phyloP scores from a whole-genome alignment of 2,797 vertebrate species.

The Myripristis murdjan region DNA sequence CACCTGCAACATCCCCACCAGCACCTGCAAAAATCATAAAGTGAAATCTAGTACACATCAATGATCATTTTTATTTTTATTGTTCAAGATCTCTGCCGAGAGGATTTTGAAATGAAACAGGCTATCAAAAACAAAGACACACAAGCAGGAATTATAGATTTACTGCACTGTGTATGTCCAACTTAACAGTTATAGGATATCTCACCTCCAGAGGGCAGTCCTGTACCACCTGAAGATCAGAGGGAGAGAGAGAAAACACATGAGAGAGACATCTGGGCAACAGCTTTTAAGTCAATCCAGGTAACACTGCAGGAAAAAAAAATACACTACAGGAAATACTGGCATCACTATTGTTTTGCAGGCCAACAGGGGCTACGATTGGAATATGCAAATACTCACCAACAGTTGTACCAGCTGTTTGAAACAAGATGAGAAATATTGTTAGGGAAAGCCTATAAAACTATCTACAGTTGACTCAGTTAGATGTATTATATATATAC shows the following conservation, averaged over 20 bases:
- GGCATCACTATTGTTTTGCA: background rate
- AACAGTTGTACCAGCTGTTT: conserved; percentile 51
- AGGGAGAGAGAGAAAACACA: conserved; percentile 15
- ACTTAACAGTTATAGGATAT: background rate
- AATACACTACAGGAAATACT: background rate
- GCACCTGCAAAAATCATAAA: conserved; percentile 47
- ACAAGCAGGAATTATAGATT: background rate
- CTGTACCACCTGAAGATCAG: conserved; percentile 42
- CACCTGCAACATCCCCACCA: conserved; percentile 45
- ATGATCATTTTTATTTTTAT: background rate
- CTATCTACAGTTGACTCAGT: background rate
- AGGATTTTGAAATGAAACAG: background rate
- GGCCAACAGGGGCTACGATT: background rate
- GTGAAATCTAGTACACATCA: background rate
- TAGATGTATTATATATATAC: background rate
- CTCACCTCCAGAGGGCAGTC: conserved; percentile 62
- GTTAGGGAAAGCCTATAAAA: conserved; percentile 4
- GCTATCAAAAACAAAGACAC: too few relatives aligned
- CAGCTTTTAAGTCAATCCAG: background rate
- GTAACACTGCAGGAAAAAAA: background rate
- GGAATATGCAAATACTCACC: conserved; percentile 43
- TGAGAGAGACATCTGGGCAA: background rate
- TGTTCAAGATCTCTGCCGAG: background rate
- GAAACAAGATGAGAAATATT: conserved; percentile 36
- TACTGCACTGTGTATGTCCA: background rate